phyloP scores from a whole-genome alignment of 1,140 invertebrate genomes.

The Melitaea cinxia region DNA sequence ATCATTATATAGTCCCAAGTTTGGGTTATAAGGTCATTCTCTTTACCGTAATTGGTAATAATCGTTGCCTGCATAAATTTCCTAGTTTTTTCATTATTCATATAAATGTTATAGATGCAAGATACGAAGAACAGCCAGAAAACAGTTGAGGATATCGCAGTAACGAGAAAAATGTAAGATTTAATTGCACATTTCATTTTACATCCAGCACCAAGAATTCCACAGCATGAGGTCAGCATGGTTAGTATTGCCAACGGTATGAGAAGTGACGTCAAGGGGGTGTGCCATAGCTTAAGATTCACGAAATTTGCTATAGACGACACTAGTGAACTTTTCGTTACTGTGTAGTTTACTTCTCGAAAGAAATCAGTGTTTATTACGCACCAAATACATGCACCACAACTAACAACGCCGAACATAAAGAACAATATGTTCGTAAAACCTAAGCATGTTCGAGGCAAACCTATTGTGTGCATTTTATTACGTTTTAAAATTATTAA shows the following conservation, averaged over 20 bases:
- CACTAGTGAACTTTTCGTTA: constrained; percentile 61
- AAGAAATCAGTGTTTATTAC: constrained; percentile 67
- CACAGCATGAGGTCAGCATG: constrained; percentile 69
- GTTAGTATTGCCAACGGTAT: constrained; percentile 51
- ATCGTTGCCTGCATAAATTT: constrained; percentile 50
- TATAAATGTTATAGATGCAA: constrained; percentile 65
- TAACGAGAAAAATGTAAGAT: constrained; percentile 66
- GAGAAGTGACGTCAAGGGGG: constrained; percentile 59
- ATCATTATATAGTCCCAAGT: constrained; percentile 68
- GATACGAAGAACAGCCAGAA: constrained; percentile 69
- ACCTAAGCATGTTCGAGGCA: constrained; percentile 69
- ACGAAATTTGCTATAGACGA: constrained; percentile 57
- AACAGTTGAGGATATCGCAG: constrained; percentile 45
- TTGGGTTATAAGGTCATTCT: constrained; percentile 62
- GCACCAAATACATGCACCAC: constrained; percentile 66
- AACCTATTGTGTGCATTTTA: constrained; percentile 66
- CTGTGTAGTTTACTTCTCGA: constrained; percentile 62
- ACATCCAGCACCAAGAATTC: constrained; percentile 66
- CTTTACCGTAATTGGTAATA: constrained; percentile 54
- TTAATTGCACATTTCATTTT: constrained; percentile 68
- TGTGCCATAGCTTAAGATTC: constrained; percentile 64
- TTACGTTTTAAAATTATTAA: constrained; percentile 10
- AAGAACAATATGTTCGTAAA: constrained; percentile 70
- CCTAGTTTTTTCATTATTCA: constrained; percentile 53
- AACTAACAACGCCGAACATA: constrained; percentile 51